These are phyloP conservation scores for Popillia japonica DNA, from an alignment of 1,140 invertebrate species.

Conservation along the genomic window DNA sequence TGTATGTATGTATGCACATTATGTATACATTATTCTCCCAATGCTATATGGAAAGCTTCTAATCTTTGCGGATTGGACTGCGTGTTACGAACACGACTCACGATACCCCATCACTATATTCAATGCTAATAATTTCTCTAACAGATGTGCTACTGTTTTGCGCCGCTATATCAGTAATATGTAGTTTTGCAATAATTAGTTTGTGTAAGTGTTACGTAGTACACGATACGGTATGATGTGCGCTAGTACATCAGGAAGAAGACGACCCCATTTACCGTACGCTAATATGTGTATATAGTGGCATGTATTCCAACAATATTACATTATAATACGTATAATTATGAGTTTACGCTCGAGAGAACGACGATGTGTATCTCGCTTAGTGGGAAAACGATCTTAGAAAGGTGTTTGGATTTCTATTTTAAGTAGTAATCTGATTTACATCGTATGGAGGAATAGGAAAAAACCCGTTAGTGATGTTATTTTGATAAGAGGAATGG, in stretches of 20 bases:
- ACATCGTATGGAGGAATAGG: not conserved
- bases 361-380: not conserved
- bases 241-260: not conserved
- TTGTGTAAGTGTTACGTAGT: not conserved
- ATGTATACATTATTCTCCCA: not conserved
- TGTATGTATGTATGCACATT: no score
- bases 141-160: not conserved
- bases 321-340: not conserved
- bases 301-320: not conserved
- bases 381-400: not conserved
- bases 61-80: not conserved
- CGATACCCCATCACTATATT: constrained; percentile 1
- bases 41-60: not conserved
- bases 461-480: no score
- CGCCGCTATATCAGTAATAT: not conserved
- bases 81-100: not conserved
- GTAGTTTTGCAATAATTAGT: not conserved
- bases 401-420: not conserved
- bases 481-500: no score
- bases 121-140: constrained; percentile 8
- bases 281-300: not conserved
- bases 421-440: not conserved
- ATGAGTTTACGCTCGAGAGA: not conserved
- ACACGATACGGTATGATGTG: not conserved
- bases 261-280: not conserved